These are phyloP conservation scores for Drosophila robusta DNA, from an alignment of 2,888 invertebrate species.

Conservation along the genomic window DNA sequence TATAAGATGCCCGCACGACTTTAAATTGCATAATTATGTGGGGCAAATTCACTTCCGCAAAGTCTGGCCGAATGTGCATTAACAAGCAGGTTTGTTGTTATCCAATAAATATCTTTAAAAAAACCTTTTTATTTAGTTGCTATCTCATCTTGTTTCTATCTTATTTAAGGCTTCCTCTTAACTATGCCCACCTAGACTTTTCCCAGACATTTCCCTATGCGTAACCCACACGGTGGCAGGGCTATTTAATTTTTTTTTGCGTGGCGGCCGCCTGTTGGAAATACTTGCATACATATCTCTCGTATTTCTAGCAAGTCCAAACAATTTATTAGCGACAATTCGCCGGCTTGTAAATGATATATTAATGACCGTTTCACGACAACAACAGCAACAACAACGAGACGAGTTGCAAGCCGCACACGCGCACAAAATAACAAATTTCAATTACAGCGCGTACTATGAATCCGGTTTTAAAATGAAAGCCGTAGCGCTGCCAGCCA, in stretches of 20 bases:
- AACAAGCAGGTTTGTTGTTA: not conserved
- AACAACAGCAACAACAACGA: conserved; percentile 31
- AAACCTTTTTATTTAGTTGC: not conserved
- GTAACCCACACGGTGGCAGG: conserved; percentile 37
- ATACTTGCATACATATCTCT: conserved; percentile 24
- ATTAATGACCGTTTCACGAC: conserved; percentile 73
- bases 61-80: not conserved
- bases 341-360: conserved; percentile 79
- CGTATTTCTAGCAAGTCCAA: conserved; percentile 43
- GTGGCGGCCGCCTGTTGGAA: conserved; percentile 26
- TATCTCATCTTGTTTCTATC: not conserved
- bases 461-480: conserved; percentile 77
- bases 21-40: too few relatives aligned
- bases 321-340: conserved; percentile 78
- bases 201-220: conserved; percentile 31
- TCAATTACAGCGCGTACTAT: conserved; percentile 61
- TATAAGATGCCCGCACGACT: too few relatives aligned
- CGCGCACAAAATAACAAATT: conserved; percentile 76
- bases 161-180: not conserved
- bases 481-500: conserved; percentile 49
- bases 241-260: conserved; percentile 4
- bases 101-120: not conserved
- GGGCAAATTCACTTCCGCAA: not conserved
- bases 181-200: conserved; percentile 11
- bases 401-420: conserved; percentile 54